A percentile compares a stretch with the other conserved stretches of the same genome.
These are phyloP conservation scores for Ochotona princeps DNA, from an alignment of 2,113 vertebrate genomes.

Conservation along the genomic window DNA sequence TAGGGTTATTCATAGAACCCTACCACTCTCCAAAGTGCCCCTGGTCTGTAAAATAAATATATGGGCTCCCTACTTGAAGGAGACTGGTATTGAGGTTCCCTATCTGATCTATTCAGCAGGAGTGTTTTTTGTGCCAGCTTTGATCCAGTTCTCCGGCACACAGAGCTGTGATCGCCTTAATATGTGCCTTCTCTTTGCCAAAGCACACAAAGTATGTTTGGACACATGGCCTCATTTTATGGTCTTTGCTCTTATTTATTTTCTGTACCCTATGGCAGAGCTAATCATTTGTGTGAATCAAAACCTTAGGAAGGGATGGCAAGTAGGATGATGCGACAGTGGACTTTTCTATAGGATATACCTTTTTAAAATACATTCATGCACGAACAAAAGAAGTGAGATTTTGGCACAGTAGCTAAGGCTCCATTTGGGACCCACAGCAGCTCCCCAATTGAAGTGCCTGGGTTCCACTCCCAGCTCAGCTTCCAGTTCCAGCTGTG, in stretches of 20 bases:
- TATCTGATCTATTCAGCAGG: constrained; percentile 22
- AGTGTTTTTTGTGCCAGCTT: constrained; percentile 14
- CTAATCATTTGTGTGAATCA: constrained; percentile 48
- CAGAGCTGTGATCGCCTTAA: constrained; percentile 36
- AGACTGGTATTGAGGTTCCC: neutral
- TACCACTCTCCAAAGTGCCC: neutral
- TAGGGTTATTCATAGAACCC: neutral
- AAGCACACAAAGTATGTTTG: constrained; percentile 33
- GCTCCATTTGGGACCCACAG: no score
- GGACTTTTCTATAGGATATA: constrained; percentile 23
- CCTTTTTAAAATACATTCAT: constrained; percentile 22
- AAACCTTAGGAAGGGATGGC: neutral
- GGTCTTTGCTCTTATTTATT: constrained; percentile 56
- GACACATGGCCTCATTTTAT: constrained; percentile 32
- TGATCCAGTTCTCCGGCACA: constrained; percentile 15
- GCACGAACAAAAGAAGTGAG: neutral
- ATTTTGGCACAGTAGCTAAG: no score
- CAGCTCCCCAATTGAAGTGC: no score
- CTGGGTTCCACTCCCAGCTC: no score
- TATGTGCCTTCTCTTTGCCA: constrained; percentile 36
- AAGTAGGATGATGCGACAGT: neutral
- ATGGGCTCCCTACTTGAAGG: constrained; percentile 7
- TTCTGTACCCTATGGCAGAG: neutral
- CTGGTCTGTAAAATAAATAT: neutral
- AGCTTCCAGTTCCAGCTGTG: no score